A percentile compares a stretch with the other conserved stretches of the same genome.
phyloP scores from a whole-genome alignment of 2,113 vertebrate genomes.

The Trichechus manatus region DNA sequence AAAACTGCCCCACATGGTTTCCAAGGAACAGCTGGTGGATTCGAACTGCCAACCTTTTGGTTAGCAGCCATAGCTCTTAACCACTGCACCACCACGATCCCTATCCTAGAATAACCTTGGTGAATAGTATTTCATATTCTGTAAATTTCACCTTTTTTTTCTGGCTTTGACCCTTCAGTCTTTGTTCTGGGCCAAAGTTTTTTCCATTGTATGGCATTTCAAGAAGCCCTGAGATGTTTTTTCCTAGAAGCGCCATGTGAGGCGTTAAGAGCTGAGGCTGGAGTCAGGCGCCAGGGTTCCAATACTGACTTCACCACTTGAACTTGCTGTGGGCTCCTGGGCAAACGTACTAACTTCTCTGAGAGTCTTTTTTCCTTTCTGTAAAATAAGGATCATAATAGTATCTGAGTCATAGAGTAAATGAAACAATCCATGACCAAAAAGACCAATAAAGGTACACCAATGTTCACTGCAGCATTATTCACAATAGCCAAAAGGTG shows the following conservation, averaged over 20 bases:
- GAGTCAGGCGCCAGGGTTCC: neutral
- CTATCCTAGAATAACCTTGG: conserved; percentile 43
- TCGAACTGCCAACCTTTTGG: too few species aligned
- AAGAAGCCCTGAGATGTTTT: conserved; percentile 11
- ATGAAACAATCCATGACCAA: neutral
- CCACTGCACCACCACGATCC: too few species aligned
- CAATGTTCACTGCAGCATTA: too few species aligned
- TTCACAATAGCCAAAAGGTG: too few species aligned
- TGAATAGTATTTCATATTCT: conserved; percentile 40
- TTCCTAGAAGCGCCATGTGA: neutral
- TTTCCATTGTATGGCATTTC: neutral
- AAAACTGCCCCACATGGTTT: too few species aligned
- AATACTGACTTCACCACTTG: neutral
- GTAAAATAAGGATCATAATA: neutral
- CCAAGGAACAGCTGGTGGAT: too few species aligned
- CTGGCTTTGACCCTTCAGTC: neutral
- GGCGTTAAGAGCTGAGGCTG: neutral
- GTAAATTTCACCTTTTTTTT: conserved; percentile 28
- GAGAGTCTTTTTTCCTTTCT: neutral
- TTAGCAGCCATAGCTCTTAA: too few species aligned
- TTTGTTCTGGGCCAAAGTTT: conserved; percentile 4
- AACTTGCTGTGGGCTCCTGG: neutral
- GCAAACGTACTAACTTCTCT: neutral
- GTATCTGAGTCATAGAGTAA: neutral
- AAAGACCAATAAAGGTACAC: too few species aligned